Percentiles rank a stretch among this genome's conserved stretches.
Conservation (phyloP, 1,140 invertebrate genomes). For the Drosophila nigromelanica region DNA sequence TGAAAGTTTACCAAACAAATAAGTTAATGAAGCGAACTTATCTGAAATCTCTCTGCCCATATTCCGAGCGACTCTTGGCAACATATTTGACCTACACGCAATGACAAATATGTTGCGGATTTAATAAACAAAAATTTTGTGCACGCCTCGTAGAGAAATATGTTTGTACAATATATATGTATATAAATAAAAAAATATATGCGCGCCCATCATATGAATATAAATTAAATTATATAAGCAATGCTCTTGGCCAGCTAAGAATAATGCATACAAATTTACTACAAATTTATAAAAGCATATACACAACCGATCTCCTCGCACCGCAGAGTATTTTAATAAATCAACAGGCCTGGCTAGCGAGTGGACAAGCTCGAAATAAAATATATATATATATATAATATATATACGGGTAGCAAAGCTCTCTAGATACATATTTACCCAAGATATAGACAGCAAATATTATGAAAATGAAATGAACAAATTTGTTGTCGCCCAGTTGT, state of each 20-base stretch:
- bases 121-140: constrained; percentile 20
- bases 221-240: constrained; percentile 58
- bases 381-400: constrained; percentile 10
- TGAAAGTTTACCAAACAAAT: constrained; percentile 14
- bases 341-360: constrained; percentile 28
- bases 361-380: constrained; percentile 24
- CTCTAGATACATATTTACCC: constrained; percentile 40
- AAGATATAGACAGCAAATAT: constrained; percentile 50
- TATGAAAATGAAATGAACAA: constrained; percentile 54
- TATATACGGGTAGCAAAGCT: constrained; percentile 21
- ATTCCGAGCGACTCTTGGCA: constrained; percentile 7
- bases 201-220: constrained; percentile 24
- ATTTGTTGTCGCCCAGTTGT: constrained; percentile 30
- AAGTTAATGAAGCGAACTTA: constrained; percentile 14
- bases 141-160: constrained; percentile 7
- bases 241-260: constrained; percentile 15
- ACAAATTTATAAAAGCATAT: constrained; percentile 27
- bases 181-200: constrained; percentile 18
- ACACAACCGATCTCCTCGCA: neutral
- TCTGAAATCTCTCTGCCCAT: neutral
- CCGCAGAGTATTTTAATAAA: constrained; percentile 44
- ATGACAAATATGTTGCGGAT: constrained; percentile 52
- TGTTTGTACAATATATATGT: constrained; percentile 10
- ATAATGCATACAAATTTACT: constrained; percentile 29
- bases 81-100: constrained; percentile 51